A percentile compares a stretch with the other conserved stretches of the same genome.
phyloP scores from a whole-genome alignment of 2,797 vertebrate genomes.

The Myotis myotis region DNA sequence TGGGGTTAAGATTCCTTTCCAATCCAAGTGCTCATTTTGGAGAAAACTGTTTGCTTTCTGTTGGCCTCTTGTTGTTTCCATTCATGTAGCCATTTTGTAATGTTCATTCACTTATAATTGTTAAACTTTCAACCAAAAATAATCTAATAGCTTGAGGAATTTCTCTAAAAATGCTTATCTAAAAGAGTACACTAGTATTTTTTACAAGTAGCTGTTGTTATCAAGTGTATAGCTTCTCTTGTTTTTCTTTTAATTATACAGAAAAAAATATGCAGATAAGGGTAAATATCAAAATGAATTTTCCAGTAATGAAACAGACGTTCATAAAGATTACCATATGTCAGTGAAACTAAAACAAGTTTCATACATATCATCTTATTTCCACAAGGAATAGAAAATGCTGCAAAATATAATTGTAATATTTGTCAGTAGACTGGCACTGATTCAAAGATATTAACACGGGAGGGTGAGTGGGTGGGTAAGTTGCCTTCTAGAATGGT shows the following conservation, averaged over 20 bases:
- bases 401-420: neutral
- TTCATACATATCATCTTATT: neutral
- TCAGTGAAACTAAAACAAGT: slow-evolving; percentile 1
- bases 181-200: neutral
- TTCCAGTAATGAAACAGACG: neutral
- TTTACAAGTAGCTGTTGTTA: neutral
- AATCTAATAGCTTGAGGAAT: neutral
- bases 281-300: neutral
- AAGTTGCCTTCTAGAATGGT: neutral
- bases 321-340: neutral
- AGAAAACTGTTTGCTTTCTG: neutral
- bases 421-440: neutral
- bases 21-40: neutral
- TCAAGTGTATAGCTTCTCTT: neutral
- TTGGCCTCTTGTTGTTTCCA: neutral
- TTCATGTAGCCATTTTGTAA: neutral
- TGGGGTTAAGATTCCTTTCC: neutral
- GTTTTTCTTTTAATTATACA: neutral
- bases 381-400: neutral
- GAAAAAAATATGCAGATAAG: neutral
- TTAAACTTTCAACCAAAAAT: slow-evolving; percentile 2
- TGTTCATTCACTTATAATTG: neutral
- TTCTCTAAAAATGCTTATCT: neutral
- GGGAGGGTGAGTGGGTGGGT: too few species aligned
- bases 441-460: neutral